Evolutionary conservation across 2,888 invertebrate genomes (phyloP), one percentile per base, ranked within the genome.

Genomic region (Sphaerophoria rueppellii): DNA sequence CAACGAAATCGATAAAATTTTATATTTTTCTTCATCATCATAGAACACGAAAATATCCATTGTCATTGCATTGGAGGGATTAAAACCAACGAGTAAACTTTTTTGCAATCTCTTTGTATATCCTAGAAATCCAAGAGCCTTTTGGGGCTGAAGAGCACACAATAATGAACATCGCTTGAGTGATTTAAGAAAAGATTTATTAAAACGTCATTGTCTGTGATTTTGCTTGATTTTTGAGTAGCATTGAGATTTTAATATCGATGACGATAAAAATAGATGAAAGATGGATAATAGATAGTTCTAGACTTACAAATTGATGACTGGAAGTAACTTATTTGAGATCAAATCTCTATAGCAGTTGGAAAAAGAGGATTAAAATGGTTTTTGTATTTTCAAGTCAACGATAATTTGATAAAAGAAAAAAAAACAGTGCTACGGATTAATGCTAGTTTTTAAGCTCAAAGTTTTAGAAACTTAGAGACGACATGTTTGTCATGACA

Each of bases 141-240:
- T 50, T 50, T 48, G 65, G 50, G 50, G 16, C 35, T 65, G 65
- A 65, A 65, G 16, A 34, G 63, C 40, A n/a, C 57, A 58, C 50
- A 50, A 50, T 65, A 65, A 50, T 50, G 65, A 65, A 37, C 65
- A 65, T 50, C 65, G 50, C 5, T 65, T 34, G 65, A 50, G 50
- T 65, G 65, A 65, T 65, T 65, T 50, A 65, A 65, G 50, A 65
- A 65, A 50, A 65, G 48, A 50, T 65, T 65, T 65, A 65, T 65
- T 50, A 65, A 65, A 65, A 50, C 6, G 50, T 65, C 65, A 65
- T 50, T 65, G 65, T 50, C 50, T 65, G 50, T 50, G 12, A 9
- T 57, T 37, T 40, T 43, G 35, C 16, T 11, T 40, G 6, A 40
- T 11, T 61, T 63, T 63, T 48, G 63, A 63, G 34, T 14, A 63